Percentiles rank a stretch among this genome's conserved stretches.
phyloP scores from a whole-genome alignment of 2,797 vertebrate species.

The Brachymystax lenok region DNA sequence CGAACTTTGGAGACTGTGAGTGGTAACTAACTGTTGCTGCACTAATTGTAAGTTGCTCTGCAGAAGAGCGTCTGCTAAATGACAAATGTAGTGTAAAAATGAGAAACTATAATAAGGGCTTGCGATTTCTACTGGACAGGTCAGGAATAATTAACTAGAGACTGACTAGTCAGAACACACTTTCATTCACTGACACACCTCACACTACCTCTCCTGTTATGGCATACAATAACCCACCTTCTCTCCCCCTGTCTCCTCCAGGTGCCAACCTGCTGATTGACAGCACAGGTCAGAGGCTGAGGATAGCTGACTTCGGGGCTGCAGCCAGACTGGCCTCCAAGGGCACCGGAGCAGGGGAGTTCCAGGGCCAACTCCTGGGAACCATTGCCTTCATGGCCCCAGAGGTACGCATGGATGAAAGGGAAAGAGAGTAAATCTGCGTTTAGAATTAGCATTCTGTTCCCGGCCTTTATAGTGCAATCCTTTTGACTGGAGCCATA shows the following conservation, averaged over 20 bases:
- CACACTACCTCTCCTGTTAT: conserved; percentile 33
- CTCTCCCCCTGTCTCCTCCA: conserved; percentile 33
- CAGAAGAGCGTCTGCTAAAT: too few relatives aligned
- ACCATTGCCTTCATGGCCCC: conserved; percentile 93
- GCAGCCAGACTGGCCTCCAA: conserved; percentile 89
- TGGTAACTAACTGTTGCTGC: too few relatives aligned
- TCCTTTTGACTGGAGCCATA: background rate
- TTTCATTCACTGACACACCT: too few relatives aligned
- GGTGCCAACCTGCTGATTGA: conserved; percentile 91
- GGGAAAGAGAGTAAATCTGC: background rate
- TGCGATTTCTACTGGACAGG: too few relatives aligned
- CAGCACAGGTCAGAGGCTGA: conserved; percentile 88
- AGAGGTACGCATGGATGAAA: conserved; percentile 71
- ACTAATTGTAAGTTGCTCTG: too few relatives aligned
- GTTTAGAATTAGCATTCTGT: background rate
- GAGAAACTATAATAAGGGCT: too few relatives aligned
- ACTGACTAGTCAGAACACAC: background rate
- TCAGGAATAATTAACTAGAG: too few relatives aligned
- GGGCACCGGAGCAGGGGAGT: conserved; percentile 89
- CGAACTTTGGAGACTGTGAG: too few relatives aligned
- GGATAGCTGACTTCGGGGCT: conserved; percentile 89
- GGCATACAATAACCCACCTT: conserved; percentile 14
- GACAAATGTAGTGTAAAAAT: too few relatives aligned
- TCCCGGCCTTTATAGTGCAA: background rate
- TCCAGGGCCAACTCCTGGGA: conserved; percentile 88